Evolutionary conservation across 2,888 invertebrate genomes (phyloP).

Genomic region (Autographa gamma): DNA sequence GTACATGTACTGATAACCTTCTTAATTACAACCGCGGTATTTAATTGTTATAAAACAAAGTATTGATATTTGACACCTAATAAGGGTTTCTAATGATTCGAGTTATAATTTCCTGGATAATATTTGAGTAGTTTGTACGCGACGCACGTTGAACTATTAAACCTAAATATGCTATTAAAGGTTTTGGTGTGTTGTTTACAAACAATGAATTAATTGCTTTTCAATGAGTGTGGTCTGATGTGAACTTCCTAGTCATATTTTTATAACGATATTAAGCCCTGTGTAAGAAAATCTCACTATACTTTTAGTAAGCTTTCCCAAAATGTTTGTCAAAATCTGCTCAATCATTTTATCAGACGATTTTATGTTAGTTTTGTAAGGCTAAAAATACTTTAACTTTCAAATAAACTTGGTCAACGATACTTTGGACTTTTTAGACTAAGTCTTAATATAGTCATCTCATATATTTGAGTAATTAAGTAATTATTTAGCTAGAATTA

Average conservation of each 20-base stretch:
- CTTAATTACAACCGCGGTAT: constrained; percentile 7
- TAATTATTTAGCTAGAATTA: background rate
- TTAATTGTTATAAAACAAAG: constrained; percentile 3
- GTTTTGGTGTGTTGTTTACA: background rate
- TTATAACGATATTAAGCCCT: too few species aligned
- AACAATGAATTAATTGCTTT: background rate
- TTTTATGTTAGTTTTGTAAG: too few species aligned
- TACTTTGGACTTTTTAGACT: too few species aligned
- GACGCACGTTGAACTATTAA: background rate
- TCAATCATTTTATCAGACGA: too few species aligned
- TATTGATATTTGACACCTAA: background rate
- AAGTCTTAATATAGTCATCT: too few species aligned
- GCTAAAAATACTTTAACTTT: too few species aligned
- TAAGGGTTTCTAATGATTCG: background rate
- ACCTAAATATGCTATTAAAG: background rate
- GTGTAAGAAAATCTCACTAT: too few species aligned
- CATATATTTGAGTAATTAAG: background rate
- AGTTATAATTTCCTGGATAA: background rate
- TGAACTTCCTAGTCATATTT: background rate
- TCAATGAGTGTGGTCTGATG: background rate
- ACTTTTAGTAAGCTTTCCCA: too few species aligned
- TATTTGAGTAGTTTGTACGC: background rate
- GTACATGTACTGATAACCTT: background rate
- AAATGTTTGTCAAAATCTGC: too few species aligned
- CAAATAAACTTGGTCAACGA: too few species aligned